Base-by-base conservation (phyloP, 2,797 vertebrate species). In the Pygocentrus nattereri region DNA sequence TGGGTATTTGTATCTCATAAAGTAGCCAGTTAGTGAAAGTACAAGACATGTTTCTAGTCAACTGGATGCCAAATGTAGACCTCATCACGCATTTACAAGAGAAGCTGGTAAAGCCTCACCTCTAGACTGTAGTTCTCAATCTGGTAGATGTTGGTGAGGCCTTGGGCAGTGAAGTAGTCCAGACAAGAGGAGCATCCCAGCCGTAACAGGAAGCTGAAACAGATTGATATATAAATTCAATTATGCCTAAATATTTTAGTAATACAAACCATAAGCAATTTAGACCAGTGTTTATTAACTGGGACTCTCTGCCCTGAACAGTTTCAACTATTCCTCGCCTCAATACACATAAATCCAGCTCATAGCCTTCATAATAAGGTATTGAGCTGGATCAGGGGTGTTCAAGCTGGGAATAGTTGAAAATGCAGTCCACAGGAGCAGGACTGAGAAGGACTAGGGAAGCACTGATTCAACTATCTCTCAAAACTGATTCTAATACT, bases 81-180 rank as follows among this genome's bases (percentile, higher is more conserved):
- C 25, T 61, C 25, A 2, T 13, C 10, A 56, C 50, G 52, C 21
- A 25, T n/a, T 16, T 85, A 89, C 65, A 44, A 2, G 70, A 16
- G 5, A 72, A n/a, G 19, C 50, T 34, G 90, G 88, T 87, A 93
- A 88, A 95, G 95, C 95, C 97, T 98, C 96, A 99, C 98, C 97
- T 99, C 98, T 95, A 99, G 95, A 93, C 96, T 98, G 95, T 97
- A 99, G 95, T 99, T 97, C 94, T 99, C 98, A 95, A 99, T 99
- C 96, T 99, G 98, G 97, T 99, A 99, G 95, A 99, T 98, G 95
- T 95, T 99, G 95, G 93, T 99, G 95, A 99, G 95, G 90, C 98
- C 98, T 90, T 99, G 98, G 95, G 97, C 97, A 95, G 98, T 99
- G 96, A 99, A 99, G 97, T 97, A 99, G 94, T 99, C 98, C 96